These are phyloP conservation scores for Neodiprion lecontei DNA, from an alignment of 1,140 invertebrate genomes.

Conservation along the genomic window DNA sequence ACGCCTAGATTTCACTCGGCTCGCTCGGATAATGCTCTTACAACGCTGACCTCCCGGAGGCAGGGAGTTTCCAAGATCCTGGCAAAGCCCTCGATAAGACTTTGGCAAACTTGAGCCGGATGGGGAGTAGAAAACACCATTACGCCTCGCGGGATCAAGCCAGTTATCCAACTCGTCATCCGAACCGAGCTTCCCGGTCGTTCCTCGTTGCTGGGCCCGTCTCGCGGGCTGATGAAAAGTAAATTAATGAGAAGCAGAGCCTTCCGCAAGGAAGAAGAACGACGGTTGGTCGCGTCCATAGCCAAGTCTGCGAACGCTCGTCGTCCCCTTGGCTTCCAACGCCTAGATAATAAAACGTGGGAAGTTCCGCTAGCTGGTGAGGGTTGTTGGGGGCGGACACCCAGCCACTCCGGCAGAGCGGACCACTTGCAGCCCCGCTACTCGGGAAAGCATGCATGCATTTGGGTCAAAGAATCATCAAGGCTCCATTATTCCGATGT, in stretches of 20 bases:
- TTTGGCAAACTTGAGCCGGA: not conserved
- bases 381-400: too few relatives aligned
- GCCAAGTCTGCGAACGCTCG: too few relatives aligned
- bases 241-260: too few relatives aligned
- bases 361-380: not conserved
- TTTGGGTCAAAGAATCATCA: constrained; percentile 3
- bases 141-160: too few relatives aligned
- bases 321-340: too few relatives aligned
- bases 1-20: not conserved
- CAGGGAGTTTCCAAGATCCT: not conserved
- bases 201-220: too few relatives aligned
- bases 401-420: not conserved
- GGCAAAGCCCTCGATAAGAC: not conserved
- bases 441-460: not conserved
- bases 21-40: not conserved
- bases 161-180: too few relatives aligned
- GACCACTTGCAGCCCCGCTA: not conserved
- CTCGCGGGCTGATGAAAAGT: too few relatives aligned
- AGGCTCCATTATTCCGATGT: constrained; percentile 2
- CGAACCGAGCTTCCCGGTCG: too few relatives aligned
- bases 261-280: too few relatives aligned
- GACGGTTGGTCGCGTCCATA: too few relatives aligned
- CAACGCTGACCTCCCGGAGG: not conserved
- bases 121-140: too few relatives aligned
- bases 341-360: not conserved